Percentiles rank a stretch among this genome's conserved stretches.
Conservation (phyloP, 2,113 vertebrate genomes). For the Chiloscyllium plagiosum region DNA sequence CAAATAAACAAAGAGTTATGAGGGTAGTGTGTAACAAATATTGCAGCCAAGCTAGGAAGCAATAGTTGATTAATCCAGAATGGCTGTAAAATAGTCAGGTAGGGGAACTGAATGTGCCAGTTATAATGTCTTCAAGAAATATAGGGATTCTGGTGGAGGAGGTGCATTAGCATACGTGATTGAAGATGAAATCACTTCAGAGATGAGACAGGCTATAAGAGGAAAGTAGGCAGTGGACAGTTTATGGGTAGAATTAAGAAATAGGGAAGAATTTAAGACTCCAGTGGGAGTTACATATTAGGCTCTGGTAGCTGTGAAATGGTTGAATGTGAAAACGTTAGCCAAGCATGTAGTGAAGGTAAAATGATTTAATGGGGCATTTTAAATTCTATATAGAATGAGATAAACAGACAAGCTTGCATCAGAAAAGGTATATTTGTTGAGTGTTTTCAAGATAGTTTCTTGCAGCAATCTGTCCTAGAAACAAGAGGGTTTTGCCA, state of each 20-base stretch:
- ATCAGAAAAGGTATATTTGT: not conserved
- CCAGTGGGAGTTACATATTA: not conserved
- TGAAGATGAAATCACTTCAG: not conserved
- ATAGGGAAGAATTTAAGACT: not conserved
- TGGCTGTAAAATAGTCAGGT: not conserved
- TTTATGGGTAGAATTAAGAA: not conserved
- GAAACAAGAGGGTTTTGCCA: not conserved
- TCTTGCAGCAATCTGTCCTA: not conserved
- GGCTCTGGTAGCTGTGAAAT: not conserved
- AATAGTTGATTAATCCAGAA: not conserved
- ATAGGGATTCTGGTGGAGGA: not conserved
- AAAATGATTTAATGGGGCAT: not conserved
- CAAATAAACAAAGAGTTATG: not conserved
- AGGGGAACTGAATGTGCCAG: not conserved
- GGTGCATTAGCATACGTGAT: not conserved
- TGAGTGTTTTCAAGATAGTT: not conserved
- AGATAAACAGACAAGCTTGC: not conserved
- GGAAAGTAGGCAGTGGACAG: not conserved
- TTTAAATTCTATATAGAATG: not conserved
- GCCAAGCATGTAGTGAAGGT: not conserved
- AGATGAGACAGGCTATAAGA: not conserved
- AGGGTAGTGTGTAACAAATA: not conserved
- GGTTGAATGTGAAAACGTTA: not conserved
- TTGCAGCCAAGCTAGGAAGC: not conserved
- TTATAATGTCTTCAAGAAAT: not conserved